These are phyloP conservation scores for Phrixothrix hirtus DNA, from an alignment of 2,888 invertebrate species.

Conservation along the genomic window DNA sequence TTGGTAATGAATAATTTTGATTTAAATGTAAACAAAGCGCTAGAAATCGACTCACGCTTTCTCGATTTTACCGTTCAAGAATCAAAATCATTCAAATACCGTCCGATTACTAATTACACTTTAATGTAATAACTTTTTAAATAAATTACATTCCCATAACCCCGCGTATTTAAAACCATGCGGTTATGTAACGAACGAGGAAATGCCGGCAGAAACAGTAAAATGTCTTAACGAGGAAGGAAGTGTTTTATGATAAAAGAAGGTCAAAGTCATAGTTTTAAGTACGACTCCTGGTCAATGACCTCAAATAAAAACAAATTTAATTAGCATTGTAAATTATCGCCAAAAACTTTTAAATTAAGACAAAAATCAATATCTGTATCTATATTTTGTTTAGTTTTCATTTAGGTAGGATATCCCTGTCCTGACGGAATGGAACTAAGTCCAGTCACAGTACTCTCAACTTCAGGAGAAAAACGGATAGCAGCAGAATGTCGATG, in stretches of 20 bases:
- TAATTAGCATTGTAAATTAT: too few relatives aligned
- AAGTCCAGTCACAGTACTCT: conserved; percentile 62
- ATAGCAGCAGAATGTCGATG: conserved; percentile 79
- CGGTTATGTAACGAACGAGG: conserved; percentile 1
- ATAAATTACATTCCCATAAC: neutral
- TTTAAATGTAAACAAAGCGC: too few relatives aligned
- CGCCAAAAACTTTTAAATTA: neutral
- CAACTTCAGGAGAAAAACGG: conserved; percentile 56
- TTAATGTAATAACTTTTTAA: neutral
- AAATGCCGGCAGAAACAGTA: neutral
- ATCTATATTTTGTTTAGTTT: conserved; percentile 15
- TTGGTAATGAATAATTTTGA: neutral
- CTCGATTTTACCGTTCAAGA: neutral
- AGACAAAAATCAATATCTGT: conserved; percentile 2
- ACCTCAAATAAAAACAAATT: neutral
- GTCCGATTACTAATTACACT: neutral
- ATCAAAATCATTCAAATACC: neutral
- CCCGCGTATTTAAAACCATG: neutral
- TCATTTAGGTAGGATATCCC: conserved; percentile 68
- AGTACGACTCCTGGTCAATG: neutral
- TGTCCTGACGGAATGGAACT: conserved; percentile 86
- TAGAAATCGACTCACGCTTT: conserved; percentile 1
- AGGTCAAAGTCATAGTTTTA: conserved; percentile 1
- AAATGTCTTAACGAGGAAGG: neutral
- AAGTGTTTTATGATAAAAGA: neutral